Base-by-base conservation (phyloP, 2,888 invertebrate species). In the Agrypnus murinus region DNA sequence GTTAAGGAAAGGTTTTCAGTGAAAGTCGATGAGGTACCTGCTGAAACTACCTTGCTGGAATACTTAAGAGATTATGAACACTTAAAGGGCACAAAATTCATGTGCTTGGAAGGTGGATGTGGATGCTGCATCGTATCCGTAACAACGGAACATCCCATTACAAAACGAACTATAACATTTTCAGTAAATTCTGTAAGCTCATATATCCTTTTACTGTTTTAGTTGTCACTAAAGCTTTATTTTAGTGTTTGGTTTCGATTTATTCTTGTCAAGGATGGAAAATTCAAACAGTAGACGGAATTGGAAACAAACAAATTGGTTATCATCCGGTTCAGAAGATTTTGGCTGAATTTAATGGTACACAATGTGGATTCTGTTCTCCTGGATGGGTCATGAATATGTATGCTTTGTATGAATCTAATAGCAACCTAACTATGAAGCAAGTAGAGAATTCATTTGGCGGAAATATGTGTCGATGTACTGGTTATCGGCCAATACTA, bases 341-440 rank as follows among this genome's bases (percentile, higher is more conserved):
- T 0, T 82, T 92, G 15, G 90, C 90, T 0, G 84, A 88, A 15
- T 86, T 88, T 77, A 89, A 91, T 78, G 92, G 92, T 0, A 88
- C 89, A 0, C 92, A 92, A 80, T 92, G 92, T 77, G 92, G 92
- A 0, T 91, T 88, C 80, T 94, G 93, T 80, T 90, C 90, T 17
- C 90, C 93, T 0, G 94, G 93, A 7, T 12, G 93, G 90, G 89
- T 94, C 43, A 93, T 93, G 92, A 90, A 89, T 77, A 92, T 93
- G 92, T 90, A 90, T 83, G 89, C 88, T 45, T 34, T 64, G 5
- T 75, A 87, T 17, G 78, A 86, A 75, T 77, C 83, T 31, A 81
- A 86, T 8, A 84, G 85, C 57, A 5, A 25, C 5, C 75, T 88
- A 50, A 88, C 89, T 0, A 87, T 88, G 87, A 84, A 88, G 76